Percentiles rank a stretch among this genome's conserved stretches.
phyloP scores from a whole-genome alignment of 2,797 vertebrate genomes.

The Sandelia bainsii region DNA sequence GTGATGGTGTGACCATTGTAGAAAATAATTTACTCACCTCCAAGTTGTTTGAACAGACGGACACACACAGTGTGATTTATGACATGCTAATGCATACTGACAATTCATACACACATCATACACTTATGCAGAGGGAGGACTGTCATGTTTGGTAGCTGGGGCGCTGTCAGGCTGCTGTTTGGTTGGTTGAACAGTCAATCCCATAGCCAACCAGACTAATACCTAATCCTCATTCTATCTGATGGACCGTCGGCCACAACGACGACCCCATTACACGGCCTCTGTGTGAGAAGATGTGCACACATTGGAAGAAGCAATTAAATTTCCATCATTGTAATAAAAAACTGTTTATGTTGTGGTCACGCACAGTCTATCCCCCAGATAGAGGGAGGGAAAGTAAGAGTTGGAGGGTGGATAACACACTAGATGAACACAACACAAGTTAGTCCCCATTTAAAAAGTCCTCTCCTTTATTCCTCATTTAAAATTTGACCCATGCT shows the following conservation, averaged over 20 bases:
- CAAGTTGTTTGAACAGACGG: neutral
- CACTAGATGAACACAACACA: neutral
- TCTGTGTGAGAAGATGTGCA: neutral
- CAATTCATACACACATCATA: neutral
- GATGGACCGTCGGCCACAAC: constrained; percentile 18
- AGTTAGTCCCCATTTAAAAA: neutral
- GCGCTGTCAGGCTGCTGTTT: constrained; percentile 1
- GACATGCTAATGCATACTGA: neutral
- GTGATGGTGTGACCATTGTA: neutral
- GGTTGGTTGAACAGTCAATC: constrained; percentile 54
- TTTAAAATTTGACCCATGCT: neutral
- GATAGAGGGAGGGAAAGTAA: neutral
- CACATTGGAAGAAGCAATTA: neutral
- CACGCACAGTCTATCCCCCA: neutral
- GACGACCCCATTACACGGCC: neutral
- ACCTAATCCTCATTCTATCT: constrained; percentile 38
- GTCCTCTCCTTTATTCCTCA: neutral
- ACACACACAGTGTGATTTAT: neutral
- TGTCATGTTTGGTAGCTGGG: neutral
- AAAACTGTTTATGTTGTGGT: neutral
- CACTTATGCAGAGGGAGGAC: neutral
- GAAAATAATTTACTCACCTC: constrained; percentile 15
- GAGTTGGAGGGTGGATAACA: neutral
- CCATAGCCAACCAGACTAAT: constrained; percentile 27
- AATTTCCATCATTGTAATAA: constrained; percentile 10